Percentiles rank a stretch among this genome's conserved stretches.
Conservation (phyloP, 2,888 invertebrate species). For the Thymelicus sylvestris region DNA sequence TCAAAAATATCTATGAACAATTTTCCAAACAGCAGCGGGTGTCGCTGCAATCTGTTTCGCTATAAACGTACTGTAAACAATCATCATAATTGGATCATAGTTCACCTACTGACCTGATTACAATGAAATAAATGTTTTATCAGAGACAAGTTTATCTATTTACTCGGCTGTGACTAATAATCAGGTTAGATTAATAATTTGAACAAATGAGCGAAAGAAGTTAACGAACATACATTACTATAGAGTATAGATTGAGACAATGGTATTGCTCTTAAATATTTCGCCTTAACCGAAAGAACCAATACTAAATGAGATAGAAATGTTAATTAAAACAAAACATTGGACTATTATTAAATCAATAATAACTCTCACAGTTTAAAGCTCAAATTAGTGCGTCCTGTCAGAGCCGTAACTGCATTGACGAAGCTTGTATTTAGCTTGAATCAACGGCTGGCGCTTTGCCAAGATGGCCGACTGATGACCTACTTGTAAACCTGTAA, state of each 20-base stretch:
- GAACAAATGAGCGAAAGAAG: no score
- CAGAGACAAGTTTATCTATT: no score
- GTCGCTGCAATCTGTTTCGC: not conserved
- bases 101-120: constrained; percentile 3
- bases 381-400: constrained; percentile 12
- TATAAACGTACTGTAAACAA: not conserved
- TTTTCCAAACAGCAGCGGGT: not conserved
- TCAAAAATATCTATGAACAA: not conserved
- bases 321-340: not conserved
- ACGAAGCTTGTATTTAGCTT: constrained; percentile 18
- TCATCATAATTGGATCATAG: not conserved
- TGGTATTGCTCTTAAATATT: no score
- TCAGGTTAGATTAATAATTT: no score
- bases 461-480: constrained; percentile 8
- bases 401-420: constrained; percentile 6
- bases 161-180: no score
- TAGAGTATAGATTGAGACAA: no score
- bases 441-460: constrained; percentile 11
- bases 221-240: no score
- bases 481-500: constrained; percentile 10
- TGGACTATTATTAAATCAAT: no score
- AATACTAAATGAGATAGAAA: not conserved
- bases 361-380: constrained; percentile 13
- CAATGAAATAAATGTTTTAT: not conserved
- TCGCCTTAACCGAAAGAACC: no score